Evolutionary conservation across 1,140 invertebrate species (phyloP).

Genomic region (Lasaia peninsularis): DNA sequence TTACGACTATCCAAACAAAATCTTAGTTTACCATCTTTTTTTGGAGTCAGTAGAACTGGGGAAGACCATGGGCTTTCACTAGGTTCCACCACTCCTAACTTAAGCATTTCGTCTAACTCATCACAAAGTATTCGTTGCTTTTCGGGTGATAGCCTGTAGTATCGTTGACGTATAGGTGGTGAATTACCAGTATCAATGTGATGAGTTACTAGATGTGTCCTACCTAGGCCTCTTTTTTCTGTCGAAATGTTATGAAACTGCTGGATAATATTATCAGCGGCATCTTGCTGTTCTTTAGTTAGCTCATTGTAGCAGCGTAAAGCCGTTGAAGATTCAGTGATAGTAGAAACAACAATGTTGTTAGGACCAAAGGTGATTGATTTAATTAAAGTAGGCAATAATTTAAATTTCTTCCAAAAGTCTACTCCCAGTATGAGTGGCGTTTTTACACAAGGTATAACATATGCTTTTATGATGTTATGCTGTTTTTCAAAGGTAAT

Average conservation of each 20-base stretch:
- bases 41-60: no score
- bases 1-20: no score
- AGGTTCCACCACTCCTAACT: no score
- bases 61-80: no score
- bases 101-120: slow-evolving; percentile 28
- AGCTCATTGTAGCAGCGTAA: slow-evolving; percentile 12
- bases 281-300: not conserved
- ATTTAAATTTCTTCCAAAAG: slow-evolving; percentile 3
- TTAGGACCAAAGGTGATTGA: not conserved
- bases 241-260: slow-evolving; percentile 23
- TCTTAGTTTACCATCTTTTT: no score
- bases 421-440: slow-evolving; percentile 26
- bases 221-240: slow-evolving; percentile 21
- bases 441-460: slow-evolving; percentile 19
- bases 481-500: slow-evolving; percentile 21
- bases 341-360: not conserved
- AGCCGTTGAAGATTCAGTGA: not conserved
- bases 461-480: slow-evolving; percentile 21
- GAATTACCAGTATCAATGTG: slow-evolving; percentile 27
- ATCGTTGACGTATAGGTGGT: slow-evolving; percentile 24
- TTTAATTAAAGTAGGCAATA: slow-evolving; percentile 19
- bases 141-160: slow-evolving; percentile 27
- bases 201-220: slow-evolving; percentile 22
- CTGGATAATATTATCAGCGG: slow-evolving; percentile 15
- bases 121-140: slow-evolving; percentile 25